Evolutionary conservation across 1,140 invertebrate species (phyloP), one percentile per base, ranked within the genome.

Genomic region (Cyphomyrmex costatus): DNA sequence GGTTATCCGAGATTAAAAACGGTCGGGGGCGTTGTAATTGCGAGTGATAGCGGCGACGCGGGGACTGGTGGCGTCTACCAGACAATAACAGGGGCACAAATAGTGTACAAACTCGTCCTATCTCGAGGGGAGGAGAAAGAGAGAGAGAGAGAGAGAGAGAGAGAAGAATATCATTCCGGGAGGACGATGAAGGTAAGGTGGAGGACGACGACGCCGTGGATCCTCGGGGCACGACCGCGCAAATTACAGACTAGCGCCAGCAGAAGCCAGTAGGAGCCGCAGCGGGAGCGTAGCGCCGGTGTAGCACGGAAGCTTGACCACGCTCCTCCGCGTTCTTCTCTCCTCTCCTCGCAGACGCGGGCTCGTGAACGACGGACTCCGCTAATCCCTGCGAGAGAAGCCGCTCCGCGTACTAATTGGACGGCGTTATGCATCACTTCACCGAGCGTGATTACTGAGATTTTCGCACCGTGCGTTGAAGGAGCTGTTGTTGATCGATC

Each of bases 211-310:
- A 61, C 88, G 68, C 61, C 68, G 88, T 87, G 78, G 89, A 93
- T 92, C 91, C 93, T 73, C 83, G 90, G 86, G 92, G 92, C 92
- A 91, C 91, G 89, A 92, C 91, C 92, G 92, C 92, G 88, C 87
- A 94, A 94, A 94, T 94, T 94, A 93, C 91, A 93, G 93, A 90
- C 91, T 88, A 88, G 89, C 76, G 70, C 83, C 87, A 91, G 91
- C 88, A 89, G 90, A 90, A 91, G 91, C 90, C 61, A 73, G 53
- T 51, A 65, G 71, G 46, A 65, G 85, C 36, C 66, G n/a, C n/a
- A 63, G 71, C 82, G 58, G 71, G 85, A 61, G 83, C 56, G 71
- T 76, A 88, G 82, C 88, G 77, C 51, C 66, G 46, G 63, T 91
- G 92, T 93, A 92, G 89, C 86, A 73, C 93, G 89, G 91, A 92